Evolutionary conservation across 2,888 invertebrate genomes (phyloP).

Genomic region (Cotesia congregata): DNA sequence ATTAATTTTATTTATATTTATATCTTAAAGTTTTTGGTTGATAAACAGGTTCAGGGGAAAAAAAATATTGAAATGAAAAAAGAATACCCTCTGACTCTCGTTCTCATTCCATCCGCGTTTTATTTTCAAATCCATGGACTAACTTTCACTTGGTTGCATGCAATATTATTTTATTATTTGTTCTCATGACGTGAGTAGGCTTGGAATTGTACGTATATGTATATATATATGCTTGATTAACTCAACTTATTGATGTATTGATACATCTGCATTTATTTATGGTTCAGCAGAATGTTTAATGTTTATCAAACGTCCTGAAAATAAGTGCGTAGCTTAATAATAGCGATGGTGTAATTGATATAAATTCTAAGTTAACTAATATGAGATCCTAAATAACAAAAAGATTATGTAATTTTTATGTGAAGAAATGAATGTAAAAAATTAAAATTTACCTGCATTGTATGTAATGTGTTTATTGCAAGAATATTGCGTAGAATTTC

Average conservation of each 20-base stretch:
- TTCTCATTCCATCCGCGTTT: constrained; percentile 5
- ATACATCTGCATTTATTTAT: neutral
- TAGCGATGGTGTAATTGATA: neutral
- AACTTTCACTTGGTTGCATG: constrained; percentile 9
- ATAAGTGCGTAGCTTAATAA: neutral
- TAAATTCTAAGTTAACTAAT: neutral
- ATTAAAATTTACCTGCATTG: neutral
- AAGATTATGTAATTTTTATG: neutral
- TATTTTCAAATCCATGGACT: neutral
- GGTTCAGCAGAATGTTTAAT: neutral
- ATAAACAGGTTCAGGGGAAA: neutral
- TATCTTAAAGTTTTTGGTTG: neutral
- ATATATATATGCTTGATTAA: neutral
- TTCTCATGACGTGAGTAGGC: constrained; percentile 11
- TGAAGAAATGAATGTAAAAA: neutral
- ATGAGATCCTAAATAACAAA: neutral
- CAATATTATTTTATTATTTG: neutral
- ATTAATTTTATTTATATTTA: constrained; percentile 1
- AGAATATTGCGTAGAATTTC: neutral
- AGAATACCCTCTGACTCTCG: neutral
- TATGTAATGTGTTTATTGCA: neutral
- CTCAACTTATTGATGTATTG: neutral
- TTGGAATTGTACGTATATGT: neutral
- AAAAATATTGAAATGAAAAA: constrained; percentile 2
- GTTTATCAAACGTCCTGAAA: neutral